These are phyloP conservation scores for Pteruthius melanotis DNA, from an alignment of 2,113 vertebrate species.

Conservation along the genomic window DNA sequence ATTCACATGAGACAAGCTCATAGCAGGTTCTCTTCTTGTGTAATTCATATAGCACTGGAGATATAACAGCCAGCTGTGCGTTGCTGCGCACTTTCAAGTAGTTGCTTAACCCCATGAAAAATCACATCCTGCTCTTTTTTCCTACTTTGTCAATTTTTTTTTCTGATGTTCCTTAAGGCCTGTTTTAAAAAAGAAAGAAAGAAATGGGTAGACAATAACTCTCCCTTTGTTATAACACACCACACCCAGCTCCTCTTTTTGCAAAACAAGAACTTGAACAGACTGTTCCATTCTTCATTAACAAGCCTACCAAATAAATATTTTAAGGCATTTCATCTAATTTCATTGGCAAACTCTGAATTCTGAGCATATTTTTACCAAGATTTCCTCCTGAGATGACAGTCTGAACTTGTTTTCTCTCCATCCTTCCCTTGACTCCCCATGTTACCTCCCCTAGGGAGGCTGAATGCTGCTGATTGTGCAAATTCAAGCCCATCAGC, in stretches of 20 bases:
- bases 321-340: conserved; percentile 57
- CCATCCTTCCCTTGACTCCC: neutral
- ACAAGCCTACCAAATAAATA: conserved; percentile 58
- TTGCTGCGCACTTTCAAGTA: neutral
- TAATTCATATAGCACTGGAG: neutral
- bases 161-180: neutral
- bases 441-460: conserved; percentile 9
- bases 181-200: conserved; percentile 3
- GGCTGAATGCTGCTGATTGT: conserved; percentile 9
- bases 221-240: neutral
- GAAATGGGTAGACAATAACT: conserved; percentile 4
- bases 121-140: neutral
- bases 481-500: conserved; percentile 45
- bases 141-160: neutral
- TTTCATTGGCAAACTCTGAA: conserved; percentile 23
- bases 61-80: neutral
- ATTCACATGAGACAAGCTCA: neutral
- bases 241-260: conserved; percentile 14
- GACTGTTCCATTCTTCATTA: neutral
- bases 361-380: conserved; percentile 41
- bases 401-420: neutral
- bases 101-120: conserved; percentile 44
- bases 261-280: conserved; percentile 40
- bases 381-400: conserved; percentile 21
- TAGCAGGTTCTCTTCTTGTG: neutral